Evolutionary conservation across 2,797 vertebrate species (phyloP), one percentile per base, ranked within the genome.

Genomic region (Chrysocyon brachyurus): DNA sequence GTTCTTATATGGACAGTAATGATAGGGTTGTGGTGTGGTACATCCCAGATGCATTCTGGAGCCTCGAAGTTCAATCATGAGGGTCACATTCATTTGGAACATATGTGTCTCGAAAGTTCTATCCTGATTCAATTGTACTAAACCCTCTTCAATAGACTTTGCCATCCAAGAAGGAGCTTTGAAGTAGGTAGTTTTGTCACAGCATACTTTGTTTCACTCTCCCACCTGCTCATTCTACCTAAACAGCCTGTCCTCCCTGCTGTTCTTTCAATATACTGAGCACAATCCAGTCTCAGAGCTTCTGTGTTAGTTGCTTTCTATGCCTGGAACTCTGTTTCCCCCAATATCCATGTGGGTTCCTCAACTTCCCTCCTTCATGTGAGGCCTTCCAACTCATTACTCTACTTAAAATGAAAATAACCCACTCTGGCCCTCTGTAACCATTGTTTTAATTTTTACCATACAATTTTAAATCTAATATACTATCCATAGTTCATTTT

Each of bases 321-420:
- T 54, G 26, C 12, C 36, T 22, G 22, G 28, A 63, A 24, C 7
- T 52, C 12, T 40, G 46, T 66, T n/a, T 56, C 8, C 12, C 57
- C 16, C 21, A 57, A 5, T 61, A 73, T 36, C 28, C 36, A 64
- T 1, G n/a, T 66, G 26, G 59, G 11, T 10, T 26, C 66, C 31
- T 33, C 11, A 33, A 33, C 21, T 56, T 14, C 33, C 11, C 10
- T 85, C 12, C 8, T 24, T 94, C 26, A 49, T 17, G 12, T 6
- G 54, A 88, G 16, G 31, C 0, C 9, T 54, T 88, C 54, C 22
- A 88, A 22, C 0, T 49, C 73, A 82, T 24, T 61, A 40, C 3
- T 90, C 49, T 36, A 33, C n/a, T 87, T 87, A 73, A 86, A 82
- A 94, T 21, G 12, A 63, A 97, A 92, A 87, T 46, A 90, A 33